Base-by-base conservation (phyloP, 2,113 vertebrate genomes). In the Fukomys damarensis region DNA sequence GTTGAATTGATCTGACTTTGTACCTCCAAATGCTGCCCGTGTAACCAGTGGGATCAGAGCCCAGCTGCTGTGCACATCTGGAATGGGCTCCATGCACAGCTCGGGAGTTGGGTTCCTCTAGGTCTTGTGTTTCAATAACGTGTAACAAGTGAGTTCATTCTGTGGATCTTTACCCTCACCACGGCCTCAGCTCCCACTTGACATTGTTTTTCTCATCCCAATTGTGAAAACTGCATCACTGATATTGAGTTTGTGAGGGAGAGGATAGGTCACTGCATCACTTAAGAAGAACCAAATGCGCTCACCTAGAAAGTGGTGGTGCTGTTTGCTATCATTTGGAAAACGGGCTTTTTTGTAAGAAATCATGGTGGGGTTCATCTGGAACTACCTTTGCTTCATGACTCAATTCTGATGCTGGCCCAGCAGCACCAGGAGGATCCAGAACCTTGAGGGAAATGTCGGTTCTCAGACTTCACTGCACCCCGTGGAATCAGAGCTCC, bases 1-100 rank as follows among this genome's bases (percentile, higher is more conserved):
- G 92, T 94, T 72, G 93, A n/a, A 14, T 35, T 19, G 79, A 95
- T 81, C 86, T 92, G 56, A 82, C 95, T 93, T 89, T 58, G 83
- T 81, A 83, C 89, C 49, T 83, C 38, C 92, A 79, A 86, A 95
- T 90, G 43, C 92, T 94, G 95, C 80, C 93, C 89, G 0, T 58
- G 86, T 92, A 74, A 85, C 86, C 63, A 92, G 95, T 0, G 52
- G 91, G 24, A 66, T 92, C 92, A 66, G 38, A 89, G 16, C 0
- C 24, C 54, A 20, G 70, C 61, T 0, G 79, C 72, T 52, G 43
- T 54, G 0, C 56, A 5, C 30, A 46, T 90, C 94, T 86, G 22
- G 89, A 74, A 59, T 11, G 58, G 94, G 81, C 94, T 90, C 95
- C 65, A 58, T 32, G 43, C 3, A 4, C 2, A 0, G 4, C 12